Base-by-base conservation (phyloP, 2,113 vertebrate genomes). In the Micronisus gabar region DNA sequence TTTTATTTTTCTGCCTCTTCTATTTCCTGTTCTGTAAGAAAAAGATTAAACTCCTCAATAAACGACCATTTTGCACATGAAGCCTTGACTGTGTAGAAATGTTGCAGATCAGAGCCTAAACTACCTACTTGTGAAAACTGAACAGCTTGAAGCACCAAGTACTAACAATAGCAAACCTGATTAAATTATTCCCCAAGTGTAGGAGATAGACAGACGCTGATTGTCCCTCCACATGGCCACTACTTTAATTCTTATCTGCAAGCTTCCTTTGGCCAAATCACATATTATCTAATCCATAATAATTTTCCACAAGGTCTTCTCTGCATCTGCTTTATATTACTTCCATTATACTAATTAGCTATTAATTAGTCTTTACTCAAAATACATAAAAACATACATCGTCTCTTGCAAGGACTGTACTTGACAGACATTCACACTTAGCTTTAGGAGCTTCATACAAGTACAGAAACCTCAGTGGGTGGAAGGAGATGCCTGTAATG, bases 321-420 rank as follows among this genome's bases (percentile, higher is more conserved):
- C 96, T 97, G 96, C 97, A 98, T 98, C 98, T 98, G 98, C 93
- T 97, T 90, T 92, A 90, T 90, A 98, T 98, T 98, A 97, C 96
- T 97, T 96, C 96, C 93, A 98, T 98, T 98, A 98, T 88, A 97
- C 93, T 96, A 98, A 98, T 98, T 98, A 98, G 95, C 96, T 98
- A 98, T 98, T 98, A 98, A 98, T 98, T 98, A 98, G 95, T 96
- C 93, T 96, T 96, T 98, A 96, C 96, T 97, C 80, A 93, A 97
- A 98, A 97, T 97, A 97, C 93, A 97, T 95, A 96, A 96, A 96
- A 97, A 97, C 40, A 45, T 93, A 95, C 90, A 61, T 88, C 10
- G 13, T 94, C 93, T 98, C 86, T 97, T 97, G 66, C 86, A 97
- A 97, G 71, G 93, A 95, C 89, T 94, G 86, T 88, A 96, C 88